Percentiles rank a stretch among this genome's conserved stretches.
These are phyloP conservation scores for Caenorhabditis sinica DNA, from an alignment of 2,888 invertebrate genomes.

Conservation along the genomic window DNA sequence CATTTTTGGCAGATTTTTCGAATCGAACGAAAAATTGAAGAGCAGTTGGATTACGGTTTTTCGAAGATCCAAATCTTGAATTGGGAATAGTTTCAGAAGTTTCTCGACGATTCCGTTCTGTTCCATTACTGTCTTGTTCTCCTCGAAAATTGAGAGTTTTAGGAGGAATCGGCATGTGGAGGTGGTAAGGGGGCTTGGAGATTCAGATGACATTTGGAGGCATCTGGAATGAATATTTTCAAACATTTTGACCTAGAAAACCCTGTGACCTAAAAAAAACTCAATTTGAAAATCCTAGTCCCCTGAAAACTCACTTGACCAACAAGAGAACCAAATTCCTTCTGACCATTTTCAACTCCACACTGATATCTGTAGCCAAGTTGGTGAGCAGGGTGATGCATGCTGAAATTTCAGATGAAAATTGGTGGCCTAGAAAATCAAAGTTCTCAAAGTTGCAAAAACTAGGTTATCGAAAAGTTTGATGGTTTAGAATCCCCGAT, in stretches of 20 bases:
- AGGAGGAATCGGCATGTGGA: constrained; percentile 88
- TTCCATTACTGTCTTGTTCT: constrained; percentile 95
- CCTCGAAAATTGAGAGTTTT: constrained; percentile 94
- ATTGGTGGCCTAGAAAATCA: constrained; percentile 11
- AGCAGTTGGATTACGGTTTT: constrained; percentile 86
- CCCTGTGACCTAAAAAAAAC: no score
- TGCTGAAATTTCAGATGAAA: constrained; percentile 86
- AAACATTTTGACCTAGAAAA: neutral
- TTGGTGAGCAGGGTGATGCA: constrained; percentile 95
- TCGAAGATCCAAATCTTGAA: constrained; percentile 65
- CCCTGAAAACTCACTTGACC: constrained; percentile 86
- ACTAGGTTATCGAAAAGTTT: no score
- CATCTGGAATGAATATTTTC: constrained; percentile 39
- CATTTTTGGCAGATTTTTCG: constrained; percentile 92
- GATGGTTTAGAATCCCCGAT: no score
- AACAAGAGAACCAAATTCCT: constrained; percentile 86
- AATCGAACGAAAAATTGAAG: constrained; percentile 96
- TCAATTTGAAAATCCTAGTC: no score
- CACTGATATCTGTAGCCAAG: constrained; percentile 94
- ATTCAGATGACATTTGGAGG: constrained; percentile 47
- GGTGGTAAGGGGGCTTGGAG: constrained; percentile 33
- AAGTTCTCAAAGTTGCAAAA: neutral
- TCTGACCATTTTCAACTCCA: constrained; percentile 96
- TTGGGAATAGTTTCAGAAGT: constrained; percentile 89
- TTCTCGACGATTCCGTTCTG: constrained; percentile 91